A percentile compares a stretch with the other conserved stretches of the same genome.
Evolutionary conservation across 2,888 invertebrate species (phyloP).

Genomic region (Leptinotarsa rubiginosa): DNA sequence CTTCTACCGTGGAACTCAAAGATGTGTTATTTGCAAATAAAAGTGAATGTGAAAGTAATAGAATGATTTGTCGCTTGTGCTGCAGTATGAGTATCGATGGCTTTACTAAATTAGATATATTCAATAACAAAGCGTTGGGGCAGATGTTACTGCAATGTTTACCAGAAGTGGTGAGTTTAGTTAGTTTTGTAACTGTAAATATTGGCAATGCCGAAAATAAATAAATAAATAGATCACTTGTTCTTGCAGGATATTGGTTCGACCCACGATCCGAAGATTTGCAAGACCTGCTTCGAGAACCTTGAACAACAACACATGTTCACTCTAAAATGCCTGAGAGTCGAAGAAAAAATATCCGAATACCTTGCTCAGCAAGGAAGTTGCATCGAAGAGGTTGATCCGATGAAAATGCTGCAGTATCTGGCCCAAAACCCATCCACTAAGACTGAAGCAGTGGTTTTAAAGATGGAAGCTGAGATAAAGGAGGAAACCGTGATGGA

Average conservation of each 20-base stretch:
- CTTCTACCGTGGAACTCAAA: neutral
- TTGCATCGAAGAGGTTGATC: neutral
- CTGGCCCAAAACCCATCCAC: neutral
- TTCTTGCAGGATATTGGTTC: neutral
- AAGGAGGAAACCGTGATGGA: neutral
- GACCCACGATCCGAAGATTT: neutral
- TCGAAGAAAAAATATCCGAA: conserved; percentile 7
- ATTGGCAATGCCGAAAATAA: no score
- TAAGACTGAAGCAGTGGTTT: neutral
- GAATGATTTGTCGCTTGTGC: neutral
- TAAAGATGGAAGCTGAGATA: neutral
- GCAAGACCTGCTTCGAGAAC: conserved; percentile 2
- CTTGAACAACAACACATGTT: neutral
- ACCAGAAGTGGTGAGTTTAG: conserved; percentile 10
- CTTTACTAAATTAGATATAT: conserved; percentile 2
- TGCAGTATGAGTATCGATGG: neutral
- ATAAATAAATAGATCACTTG: neutral
- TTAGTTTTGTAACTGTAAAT: no score
- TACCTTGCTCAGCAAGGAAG: neutral
- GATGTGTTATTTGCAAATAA: neutral
- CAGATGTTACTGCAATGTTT: conserved; percentile 9
- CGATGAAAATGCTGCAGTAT: neutral
- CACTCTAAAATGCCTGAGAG: neutral
- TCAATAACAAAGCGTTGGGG: neutral
- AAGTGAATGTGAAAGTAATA: neutral